Conservation (phyloP, 2,113 vertebrate genomes). For the Pitta sordida region DNA sequence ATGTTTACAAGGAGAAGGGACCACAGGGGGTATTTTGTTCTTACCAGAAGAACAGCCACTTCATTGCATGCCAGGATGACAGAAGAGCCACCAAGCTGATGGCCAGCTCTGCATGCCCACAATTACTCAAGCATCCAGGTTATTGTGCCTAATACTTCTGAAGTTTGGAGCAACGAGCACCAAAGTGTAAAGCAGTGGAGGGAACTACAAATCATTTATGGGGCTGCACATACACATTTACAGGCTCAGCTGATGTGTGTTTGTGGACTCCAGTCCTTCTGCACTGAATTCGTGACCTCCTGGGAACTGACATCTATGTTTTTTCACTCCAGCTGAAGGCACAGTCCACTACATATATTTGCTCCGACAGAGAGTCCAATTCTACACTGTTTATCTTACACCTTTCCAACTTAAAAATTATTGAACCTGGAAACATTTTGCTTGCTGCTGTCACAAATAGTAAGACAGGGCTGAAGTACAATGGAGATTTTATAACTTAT, state of each 20-base stretch:
- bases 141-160: background rate
- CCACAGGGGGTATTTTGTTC: background rate
- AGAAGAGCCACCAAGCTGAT: background rate
- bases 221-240: background rate
- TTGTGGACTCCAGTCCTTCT: background rate
- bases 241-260: background rate
- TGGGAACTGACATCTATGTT: background rate
- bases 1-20: background rate
- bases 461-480: background rate
- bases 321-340: background rate
- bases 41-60: background rate
- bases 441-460: background rate
- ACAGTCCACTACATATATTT: background rate
- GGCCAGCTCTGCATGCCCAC: background rate
- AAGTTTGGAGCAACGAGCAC: background rate
- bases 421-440: background rate
- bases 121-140: background rate
- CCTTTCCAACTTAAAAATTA: background rate
- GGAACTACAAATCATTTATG: background rate
- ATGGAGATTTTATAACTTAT: background rate
- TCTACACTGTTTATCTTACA: background rate
- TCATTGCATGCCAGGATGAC: background rate
- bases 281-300: background rate
- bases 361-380: background rate
- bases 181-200: background rate